A percentile compares a stretch with the other conserved stretches of the same genome.
phyloP scores from a whole-genome alignment of 1,140 invertebrate genomes.

The Bombus soroeensis region DNA sequence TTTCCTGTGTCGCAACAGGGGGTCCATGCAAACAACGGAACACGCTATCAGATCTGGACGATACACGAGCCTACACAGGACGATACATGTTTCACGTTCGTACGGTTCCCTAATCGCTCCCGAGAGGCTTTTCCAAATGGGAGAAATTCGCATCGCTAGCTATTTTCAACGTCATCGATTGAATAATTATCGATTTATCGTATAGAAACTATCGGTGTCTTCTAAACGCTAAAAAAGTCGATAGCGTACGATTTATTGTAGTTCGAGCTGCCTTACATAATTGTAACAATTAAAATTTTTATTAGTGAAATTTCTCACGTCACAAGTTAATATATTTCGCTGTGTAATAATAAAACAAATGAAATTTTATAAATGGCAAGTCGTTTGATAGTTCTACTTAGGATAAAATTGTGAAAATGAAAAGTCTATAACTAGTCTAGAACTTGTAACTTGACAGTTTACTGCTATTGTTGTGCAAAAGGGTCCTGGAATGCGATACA shows the following conservation, averaged over 20 bases:
- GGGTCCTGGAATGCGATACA: too few relatives aligned
- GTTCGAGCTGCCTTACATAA: neutral
- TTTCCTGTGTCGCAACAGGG: conserved; percentile 83
- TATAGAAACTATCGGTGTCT: too few relatives aligned
- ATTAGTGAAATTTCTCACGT: neutral
- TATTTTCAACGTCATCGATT: neutral
- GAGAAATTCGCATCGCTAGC: neutral
- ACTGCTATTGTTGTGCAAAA: too few relatives aligned
- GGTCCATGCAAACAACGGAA: conserved; percentile 66
- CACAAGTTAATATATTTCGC: neutral
- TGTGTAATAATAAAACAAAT: too few relatives aligned
- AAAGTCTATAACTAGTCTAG: too few relatives aligned
- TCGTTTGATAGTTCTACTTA: too few relatives aligned
- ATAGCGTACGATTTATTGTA: neutral
- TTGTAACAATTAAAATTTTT: neutral
- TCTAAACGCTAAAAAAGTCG: too few relatives aligned
- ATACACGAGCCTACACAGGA: conserved; percentile 35
- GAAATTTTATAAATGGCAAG: too few relatives aligned
- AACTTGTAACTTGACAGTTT: too few relatives aligned
- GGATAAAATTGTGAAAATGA: too few relatives aligned
- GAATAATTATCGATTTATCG: neutral
- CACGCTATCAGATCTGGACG: conserved; percentile 51
- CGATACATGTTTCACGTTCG: conserved; percentile 23
- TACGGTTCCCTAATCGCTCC: conserved; percentile 1
- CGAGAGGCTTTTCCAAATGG: neutral